These are phyloP conservation scores for Calliphora vicina DNA, from an alignment of 1,140 invertebrate species.

Conservation along the genomic window DNA sequence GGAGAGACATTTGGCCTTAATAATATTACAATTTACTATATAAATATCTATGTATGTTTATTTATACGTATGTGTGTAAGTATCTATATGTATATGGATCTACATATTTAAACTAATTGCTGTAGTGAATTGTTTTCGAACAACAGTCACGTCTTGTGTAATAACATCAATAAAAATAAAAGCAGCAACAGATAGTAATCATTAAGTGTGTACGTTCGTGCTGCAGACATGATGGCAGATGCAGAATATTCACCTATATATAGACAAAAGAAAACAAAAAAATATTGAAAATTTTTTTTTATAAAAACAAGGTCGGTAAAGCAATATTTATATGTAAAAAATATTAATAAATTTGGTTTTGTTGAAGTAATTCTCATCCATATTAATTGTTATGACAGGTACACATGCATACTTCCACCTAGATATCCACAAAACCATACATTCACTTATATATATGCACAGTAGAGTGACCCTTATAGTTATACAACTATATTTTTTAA, in stretches of 20 bases:
- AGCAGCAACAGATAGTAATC: constrained; percentile 46
- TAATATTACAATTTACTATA: background rate
- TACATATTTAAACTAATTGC: constrained; percentile 23
- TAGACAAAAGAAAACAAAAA: background rate
- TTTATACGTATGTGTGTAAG: background rate
- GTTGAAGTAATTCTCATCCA: background rate
- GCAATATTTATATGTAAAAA: no score
- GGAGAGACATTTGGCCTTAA: background rate
- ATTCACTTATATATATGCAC: no score
- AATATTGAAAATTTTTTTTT: background rate
- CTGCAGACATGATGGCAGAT: constrained; percentile 60
- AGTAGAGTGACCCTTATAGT: no score
- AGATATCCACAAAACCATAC: no score
- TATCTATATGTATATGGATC: background rate
- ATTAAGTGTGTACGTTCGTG: constrained; percentile 42
- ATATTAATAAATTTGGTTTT: background rate
- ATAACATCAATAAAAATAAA: constrained; percentile 37
- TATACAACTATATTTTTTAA: no score
- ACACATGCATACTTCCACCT: background rate
- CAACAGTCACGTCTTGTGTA: constrained; percentile 48
- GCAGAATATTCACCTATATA: constrained; percentile 64
- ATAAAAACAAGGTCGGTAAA: no score
- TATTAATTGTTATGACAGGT: background rate
- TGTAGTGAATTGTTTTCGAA: constrained; percentile 21
- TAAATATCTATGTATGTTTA: background rate